Evolutionary conservation across 1,140 invertebrate genomes (phyloP), one percentile per base, ranked within the genome.

Genomic region (Ips typographus): DNA sequence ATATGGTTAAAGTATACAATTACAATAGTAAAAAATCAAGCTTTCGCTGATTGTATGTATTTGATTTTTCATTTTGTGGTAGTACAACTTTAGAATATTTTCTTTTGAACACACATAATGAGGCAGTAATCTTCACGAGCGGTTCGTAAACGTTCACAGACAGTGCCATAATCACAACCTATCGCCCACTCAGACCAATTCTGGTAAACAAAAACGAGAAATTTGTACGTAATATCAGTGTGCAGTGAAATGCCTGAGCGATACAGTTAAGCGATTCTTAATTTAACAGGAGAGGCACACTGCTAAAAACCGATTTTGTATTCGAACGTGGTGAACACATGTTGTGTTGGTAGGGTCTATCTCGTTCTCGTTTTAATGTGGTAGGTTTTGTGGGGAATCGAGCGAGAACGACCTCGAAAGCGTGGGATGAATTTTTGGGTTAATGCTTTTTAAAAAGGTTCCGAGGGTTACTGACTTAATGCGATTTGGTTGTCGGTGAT

Each of bases 251-350:
- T 22, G 22, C 22, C 22, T 22, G 22, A 22, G 22, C 22, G 55
- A 57, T 57, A 57, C 39, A 40, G 58, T 60, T 60, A 60, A 60
- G 42, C 40, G 58, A 60, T 60, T 60, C 42, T 60, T 60, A 60
- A 60, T 60, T 43, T 44, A 44, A 60, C 58, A 60, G 42, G 40
- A 58, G 40, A 37, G 56, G 7, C 42, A 44, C 64, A 47, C 36
- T 65, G 53, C 55, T 56, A 56, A 65, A 57, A 56, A 40, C 49
- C 5, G 22, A 5, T n/a, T 7, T 39, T 5, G 22, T 6, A 57
- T 8, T 6, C 49, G 55, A 65, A 65, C 64, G 64, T 65, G 64
- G 55, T 58, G 64, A 65, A 65, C 64, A 65, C 64, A 65, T 65
- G 64, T 65, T 22, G 22, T 22, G 22, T 22, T 22, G 22, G 22